Conservation (phyloP, 2,888 invertebrate species). For the Metacarcinus magister region DNA sequence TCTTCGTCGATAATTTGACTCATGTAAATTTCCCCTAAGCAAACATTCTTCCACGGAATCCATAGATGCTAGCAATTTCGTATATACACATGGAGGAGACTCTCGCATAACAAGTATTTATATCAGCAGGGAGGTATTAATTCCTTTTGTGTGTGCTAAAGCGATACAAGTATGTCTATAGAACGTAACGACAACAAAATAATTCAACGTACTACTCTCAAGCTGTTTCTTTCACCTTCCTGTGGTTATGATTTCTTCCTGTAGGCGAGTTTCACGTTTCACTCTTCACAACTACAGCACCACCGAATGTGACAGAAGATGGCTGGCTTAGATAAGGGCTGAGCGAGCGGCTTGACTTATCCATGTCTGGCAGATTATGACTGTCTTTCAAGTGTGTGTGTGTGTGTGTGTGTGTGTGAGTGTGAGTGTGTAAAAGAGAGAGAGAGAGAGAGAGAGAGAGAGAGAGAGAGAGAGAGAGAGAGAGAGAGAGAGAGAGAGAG, state of each 20-base stretch:
- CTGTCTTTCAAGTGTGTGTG: neutral
- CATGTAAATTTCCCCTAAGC: too few relatives aligned
- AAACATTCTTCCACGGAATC: neutral
- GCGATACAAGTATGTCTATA: too few relatives aligned
- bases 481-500: slow-evolving; percentile 53
- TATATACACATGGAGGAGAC: neutral
- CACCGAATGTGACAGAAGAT: neutral
- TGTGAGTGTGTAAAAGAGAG: neutral
- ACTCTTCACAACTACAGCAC: neutral
- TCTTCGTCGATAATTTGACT: neutral
- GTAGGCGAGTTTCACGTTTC: neutral
- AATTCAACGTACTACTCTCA: neutral
- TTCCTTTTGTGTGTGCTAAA: too few relatives aligned
- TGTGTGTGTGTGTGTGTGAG: neutral
- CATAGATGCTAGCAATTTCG: neutral
- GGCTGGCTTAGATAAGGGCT: neutral
- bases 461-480: slow-evolving; percentile 49
- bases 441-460: slow-evolving; percentile 18
- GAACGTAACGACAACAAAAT: neutral
- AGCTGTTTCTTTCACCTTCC: neutral
- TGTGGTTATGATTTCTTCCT: neutral
- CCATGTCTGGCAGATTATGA: neutral
- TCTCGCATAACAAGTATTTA: neutral
- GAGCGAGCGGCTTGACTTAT: neutral
- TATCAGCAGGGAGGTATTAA: too few relatives aligned